Evolutionary conservation across 2,888 invertebrate species (phyloP).

Genomic region (Eupithecia subumbrata): DNA sequence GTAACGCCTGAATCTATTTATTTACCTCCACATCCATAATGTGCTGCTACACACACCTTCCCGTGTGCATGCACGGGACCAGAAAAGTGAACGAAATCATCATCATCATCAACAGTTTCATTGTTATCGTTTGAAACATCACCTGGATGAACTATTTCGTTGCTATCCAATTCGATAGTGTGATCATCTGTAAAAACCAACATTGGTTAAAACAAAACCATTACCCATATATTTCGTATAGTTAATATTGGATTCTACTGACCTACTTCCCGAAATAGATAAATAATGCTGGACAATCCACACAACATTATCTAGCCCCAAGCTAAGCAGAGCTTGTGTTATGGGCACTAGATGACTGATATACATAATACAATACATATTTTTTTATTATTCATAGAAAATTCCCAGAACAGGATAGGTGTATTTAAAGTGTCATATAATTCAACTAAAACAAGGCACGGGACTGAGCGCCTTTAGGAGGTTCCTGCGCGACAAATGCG

Average conservation of each 20-base stretch:
- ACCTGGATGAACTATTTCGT: background rate
- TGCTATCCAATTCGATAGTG: background rate
- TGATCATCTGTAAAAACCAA: background rate
- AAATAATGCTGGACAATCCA: too few relatives aligned
- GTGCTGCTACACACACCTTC: slow-evolving; percentile 30
- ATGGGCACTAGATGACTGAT: too few relatives aligned
- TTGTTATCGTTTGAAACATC: background rate
- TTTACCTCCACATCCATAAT: slow-evolving; percentile 38
- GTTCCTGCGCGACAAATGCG: too few relatives aligned
- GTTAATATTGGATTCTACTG: background rate
- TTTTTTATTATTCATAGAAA: too few relatives aligned
- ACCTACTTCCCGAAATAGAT: background rate
- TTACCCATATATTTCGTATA: background rate
- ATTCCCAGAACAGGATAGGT: too few relatives aligned
- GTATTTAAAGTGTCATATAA: too few relatives aligned
- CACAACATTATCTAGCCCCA: too few relatives aligned
- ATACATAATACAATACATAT: too few relatives aligned
- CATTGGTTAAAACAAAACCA: background rate
- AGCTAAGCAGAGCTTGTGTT: too few relatives aligned
- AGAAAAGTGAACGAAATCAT: slow-evolving; percentile 5
- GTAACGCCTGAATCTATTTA: too few relatives aligned
- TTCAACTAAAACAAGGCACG: too few relatives aligned
- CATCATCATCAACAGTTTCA: slow-evolving; percentile 1
- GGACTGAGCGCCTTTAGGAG: too few relatives aligned
- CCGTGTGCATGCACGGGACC: slow-evolving; percentile 39